Base-by-base conservation (phyloP, 1,140 invertebrate species). In the Amyelois transitella region DNA sequence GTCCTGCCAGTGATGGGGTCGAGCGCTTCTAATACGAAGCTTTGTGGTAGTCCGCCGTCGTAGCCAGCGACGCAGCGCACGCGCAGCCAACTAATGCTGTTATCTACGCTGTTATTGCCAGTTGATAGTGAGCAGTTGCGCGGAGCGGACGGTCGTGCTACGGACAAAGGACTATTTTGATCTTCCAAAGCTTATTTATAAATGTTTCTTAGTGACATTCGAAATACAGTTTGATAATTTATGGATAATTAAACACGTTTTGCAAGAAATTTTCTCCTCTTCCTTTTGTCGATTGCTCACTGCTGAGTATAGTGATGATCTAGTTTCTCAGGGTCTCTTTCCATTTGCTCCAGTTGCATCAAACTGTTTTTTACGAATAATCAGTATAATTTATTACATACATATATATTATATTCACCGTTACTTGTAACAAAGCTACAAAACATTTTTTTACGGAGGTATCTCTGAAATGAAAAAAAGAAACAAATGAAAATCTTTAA, bases 1-100 rank as follows among this genome's bases (percentile, higher is more conserved):
- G 94, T 88, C 53, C 91, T 91, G 60, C 92, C 93, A 1, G 92
- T 93, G 55, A 90, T 73, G 0, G 92, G 92, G 59, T 95, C 94
- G 64, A 94, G 91, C 1, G 95, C 94, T 81, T 97, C 95, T 45
- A 96, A 80, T 21, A 94, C 87, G 81, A 96, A 97, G 44, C 92
- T 91, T 78, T 97, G 96, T 14, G 93, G 92, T 7, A 97, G 88
- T 0, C 96, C 96, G 4, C 96, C 96, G 64, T 97, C 95, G 79
- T 96, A 96, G 10, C 94, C 94, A 1, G 91, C 89, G 6, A 92
- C 89, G 75, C 94, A 96, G 59, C 94, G 92, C 18, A 96, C 92
- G 66, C 93, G 91, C 47, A 96, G 80, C 69, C 72, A 78, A 5
- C 60, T 60, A n/a, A 45, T 50, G 3, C 91, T 90, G n/a, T n/a